These are phyloP conservation scores for Oasisia sp. DNA, from an alignment of 2,888 invertebrate species.

Conservation along the genomic window DNA sequence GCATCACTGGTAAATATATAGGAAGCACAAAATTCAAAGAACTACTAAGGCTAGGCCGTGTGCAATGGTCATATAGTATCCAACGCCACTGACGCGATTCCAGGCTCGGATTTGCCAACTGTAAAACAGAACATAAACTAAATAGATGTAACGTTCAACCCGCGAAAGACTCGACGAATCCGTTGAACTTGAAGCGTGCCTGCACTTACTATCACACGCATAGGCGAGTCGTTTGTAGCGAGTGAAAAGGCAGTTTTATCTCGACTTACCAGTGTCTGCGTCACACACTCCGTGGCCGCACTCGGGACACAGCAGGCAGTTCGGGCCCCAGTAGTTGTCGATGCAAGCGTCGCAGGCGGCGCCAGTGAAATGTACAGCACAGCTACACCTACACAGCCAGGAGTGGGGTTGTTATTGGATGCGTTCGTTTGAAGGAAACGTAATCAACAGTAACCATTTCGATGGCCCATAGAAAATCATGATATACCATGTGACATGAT, in stretches of 20 bases:
- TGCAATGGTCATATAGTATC: too few species aligned
- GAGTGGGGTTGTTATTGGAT: not conserved
- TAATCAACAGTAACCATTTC: too few species aligned
- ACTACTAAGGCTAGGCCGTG: too few species aligned
- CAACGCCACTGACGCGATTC: too few species aligned
- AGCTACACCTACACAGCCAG: conserved; percentile 24
- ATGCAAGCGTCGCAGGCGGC: conserved; percentile 27
- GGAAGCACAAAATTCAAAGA: too few species aligned
- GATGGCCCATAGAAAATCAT: too few species aligned
- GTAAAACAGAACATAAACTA: not conserved
- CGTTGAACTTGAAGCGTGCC: not conserved
- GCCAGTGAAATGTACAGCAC: conserved; percentile 28
- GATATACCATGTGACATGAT: too few species aligned
- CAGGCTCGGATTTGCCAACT: too few species aligned
- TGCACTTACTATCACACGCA: not conserved
- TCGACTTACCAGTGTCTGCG: conserved; percentile 32
- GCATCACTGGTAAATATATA: too few species aligned
- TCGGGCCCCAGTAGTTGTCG: conserved; percentile 26
- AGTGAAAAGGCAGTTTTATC: not conserved
- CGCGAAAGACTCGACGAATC: not conserved
- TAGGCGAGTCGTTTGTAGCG: not conserved
- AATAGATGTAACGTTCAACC: not conserved
- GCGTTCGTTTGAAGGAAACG: too few species aligned
- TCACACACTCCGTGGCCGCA: conserved; percentile 41
- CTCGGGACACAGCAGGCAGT: conserved; percentile 39